These are phyloP conservation scores for Pantala flavescens DNA, from an alignment of 1,140 invertebrate species.

Conservation along the genomic window DNA sequence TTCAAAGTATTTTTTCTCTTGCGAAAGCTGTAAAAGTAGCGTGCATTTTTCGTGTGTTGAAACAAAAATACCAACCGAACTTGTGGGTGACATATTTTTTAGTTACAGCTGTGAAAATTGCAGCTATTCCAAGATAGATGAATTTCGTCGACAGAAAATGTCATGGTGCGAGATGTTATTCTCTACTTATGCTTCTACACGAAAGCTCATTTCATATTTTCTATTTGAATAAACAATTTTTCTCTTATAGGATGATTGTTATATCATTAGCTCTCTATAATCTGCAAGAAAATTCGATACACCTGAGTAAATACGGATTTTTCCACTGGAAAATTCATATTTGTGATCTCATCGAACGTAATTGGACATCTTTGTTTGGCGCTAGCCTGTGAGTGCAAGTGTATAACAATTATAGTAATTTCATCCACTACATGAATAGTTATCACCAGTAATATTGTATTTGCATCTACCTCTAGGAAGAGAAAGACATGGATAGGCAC, in stretches of 20 bases:
- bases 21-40: background rate
- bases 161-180: background rate
- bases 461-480: background rate
- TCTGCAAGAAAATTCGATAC: background rate
- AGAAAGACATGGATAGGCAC: background rate
- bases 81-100: background rate
- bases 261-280: background rate
- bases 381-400: background rate
- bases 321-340: constrained; percentile 2
- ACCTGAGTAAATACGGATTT: background rate
- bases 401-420: background rate
- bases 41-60: background rate
- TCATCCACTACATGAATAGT: background rate
- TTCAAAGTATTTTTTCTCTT: background rate
- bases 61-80: background rate
- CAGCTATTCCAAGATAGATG: background rate
- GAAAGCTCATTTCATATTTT: background rate
- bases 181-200: background rate
- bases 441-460: background rate
- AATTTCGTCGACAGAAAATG: background rate
- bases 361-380: background rate
- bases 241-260: background rate
- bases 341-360: background rate
- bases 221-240: background rate
- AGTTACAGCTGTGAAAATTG: background rate